phyloP scores from a whole-genome alignment of 2,888 invertebrate species.

The Cosmorhoe ocellata region DNA sequence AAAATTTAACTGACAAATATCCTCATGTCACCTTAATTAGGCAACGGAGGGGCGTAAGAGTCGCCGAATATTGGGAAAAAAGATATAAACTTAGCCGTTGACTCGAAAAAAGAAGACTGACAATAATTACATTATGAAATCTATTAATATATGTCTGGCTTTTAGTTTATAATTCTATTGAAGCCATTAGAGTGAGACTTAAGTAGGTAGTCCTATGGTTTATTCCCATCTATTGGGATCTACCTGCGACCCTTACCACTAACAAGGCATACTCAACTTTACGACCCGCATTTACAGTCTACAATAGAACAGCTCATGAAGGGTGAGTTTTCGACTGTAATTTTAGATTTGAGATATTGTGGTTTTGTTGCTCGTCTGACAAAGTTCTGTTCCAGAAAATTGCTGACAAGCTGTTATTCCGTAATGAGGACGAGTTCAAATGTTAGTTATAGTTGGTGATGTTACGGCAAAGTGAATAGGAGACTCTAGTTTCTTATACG shows the following conservation, averaged over 20 bases:
- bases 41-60: too few species aligned
- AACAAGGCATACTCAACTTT: neutral
- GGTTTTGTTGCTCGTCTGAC: slow-evolving; percentile 13
- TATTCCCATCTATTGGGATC: slow-evolving; percentile 4
- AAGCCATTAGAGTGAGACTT: too few species aligned
- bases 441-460: too few species aligned
- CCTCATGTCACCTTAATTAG: too few species aligned
- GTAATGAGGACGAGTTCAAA: slow-evolving; percentile 1
- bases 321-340: slow-evolving; percentile 10
- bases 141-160: too few species aligned
- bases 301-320: neutral
- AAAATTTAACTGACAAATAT: too few species aligned
- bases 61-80: too few species aligned
- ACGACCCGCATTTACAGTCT: neutral
- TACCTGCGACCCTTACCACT: slow-evolving; percentile 1
- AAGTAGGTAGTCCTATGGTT: neutral
- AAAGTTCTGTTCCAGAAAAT: slow-evolving; percentile 18
- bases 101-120: too few species aligned
- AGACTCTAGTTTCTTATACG: neutral
- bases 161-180: too few species aligned
- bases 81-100: too few species aligned
- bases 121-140: too few species aligned
- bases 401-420: slow-evolving; percentile 15
- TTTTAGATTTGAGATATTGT: slow-evolving; percentile 20
- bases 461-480: neutral